Base-by-base conservation (phyloP, 2,113 vertebrate genomes). In the Rallus limicola region DNA sequence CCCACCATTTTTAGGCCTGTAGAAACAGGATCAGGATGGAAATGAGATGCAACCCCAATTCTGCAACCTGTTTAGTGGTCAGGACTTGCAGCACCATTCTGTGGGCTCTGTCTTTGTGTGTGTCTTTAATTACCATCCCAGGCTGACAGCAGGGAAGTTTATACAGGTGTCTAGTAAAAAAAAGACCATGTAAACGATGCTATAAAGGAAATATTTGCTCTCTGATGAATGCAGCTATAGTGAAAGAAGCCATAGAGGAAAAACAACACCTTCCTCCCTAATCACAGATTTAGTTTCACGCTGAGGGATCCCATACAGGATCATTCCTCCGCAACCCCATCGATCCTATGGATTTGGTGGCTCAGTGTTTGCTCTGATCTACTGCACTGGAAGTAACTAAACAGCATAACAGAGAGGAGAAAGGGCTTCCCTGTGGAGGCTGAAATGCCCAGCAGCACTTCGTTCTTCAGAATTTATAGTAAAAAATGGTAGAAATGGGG, bases 1-100 rank as follows among this genome's bases (percentile, higher is more conserved):
- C 13, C 99, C 99, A 87, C 99, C 99, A 0, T 99, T 99, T 97
- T 97, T 99, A 28, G 99, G 99, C 85, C 99, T 99, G 97, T 48
- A 88, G 59, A 85, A 87, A 96, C 55, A 83, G 78, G 88, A 85
- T 6, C 18, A 2, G 56, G 69, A 72, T 87, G 36, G 38, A 60
- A 72, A 77, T 2, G 6, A 93, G 64, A 59, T 6, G 16, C 9
- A 53, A 24, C 5, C 28, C 48, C 50, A 68, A 38, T 82, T 91
- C 81, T 82, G 60, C 40, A n/a, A n/a, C 44, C 16, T 13, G 26
- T 19, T 77, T 28, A 10, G 58, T 28, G 31, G 46, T 19, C 20
- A 3, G 29, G 48, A 64, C 60, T 36, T 36, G 28, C n/a, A 24
- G 26, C 7, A 69, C 7, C 34, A 3, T 29, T 83, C 4, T 50